phyloP scores from a whole-genome alignment of 2,113 vertebrate genomes.

The Acanthochromis polyacanthus region DNA sequence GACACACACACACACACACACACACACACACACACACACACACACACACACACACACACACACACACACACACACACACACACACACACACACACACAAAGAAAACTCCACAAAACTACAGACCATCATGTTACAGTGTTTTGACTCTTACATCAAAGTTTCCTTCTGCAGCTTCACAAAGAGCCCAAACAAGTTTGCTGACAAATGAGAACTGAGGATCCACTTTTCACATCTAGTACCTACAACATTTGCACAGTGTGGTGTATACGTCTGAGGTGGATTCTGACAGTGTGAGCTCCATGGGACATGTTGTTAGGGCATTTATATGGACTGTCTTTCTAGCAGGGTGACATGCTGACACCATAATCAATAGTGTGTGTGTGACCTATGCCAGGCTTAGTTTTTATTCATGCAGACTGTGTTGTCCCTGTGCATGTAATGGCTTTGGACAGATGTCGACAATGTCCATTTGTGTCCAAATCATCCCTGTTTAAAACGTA shows the following conservation, averaged over 20 bases:
- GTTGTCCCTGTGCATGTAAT: conserved; percentile 5
- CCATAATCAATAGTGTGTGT: conserved; percentile 9
- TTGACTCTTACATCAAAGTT: too few relatives aligned
- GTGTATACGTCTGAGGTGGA: background rate
- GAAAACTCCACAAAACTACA: too few relatives aligned
- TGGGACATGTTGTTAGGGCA: conserved; percentile 18
- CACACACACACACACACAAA: too few relatives aligned
- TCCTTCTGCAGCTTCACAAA: too few relatives aligned
- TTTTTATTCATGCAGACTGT: conserved; percentile 28
- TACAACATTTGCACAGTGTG: background rate
- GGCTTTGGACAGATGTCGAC: conserved; percentile 6
- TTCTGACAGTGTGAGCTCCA: background rate
- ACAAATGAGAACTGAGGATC: too few relatives aligned
- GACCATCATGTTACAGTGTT: too few relatives aligned
- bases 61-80: too few relatives aligned
- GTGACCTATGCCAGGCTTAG: conserved; percentile 16
- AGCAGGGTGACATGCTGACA: conserved; percentile 19
- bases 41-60: too few relatives aligned
- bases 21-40: too few relatives aligned
- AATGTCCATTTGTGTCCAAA: conserved; percentile 20
- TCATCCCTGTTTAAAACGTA: conserved; percentile 15
- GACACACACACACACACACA: too few relatives aligned
- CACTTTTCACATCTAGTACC: background rate
- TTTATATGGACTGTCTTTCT: conserved; percentile 19
- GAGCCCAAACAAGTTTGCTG: too few relatives aligned